Conservation (phyloP, 2,888 invertebrate species). For the Embidobia sp. region DNA sequence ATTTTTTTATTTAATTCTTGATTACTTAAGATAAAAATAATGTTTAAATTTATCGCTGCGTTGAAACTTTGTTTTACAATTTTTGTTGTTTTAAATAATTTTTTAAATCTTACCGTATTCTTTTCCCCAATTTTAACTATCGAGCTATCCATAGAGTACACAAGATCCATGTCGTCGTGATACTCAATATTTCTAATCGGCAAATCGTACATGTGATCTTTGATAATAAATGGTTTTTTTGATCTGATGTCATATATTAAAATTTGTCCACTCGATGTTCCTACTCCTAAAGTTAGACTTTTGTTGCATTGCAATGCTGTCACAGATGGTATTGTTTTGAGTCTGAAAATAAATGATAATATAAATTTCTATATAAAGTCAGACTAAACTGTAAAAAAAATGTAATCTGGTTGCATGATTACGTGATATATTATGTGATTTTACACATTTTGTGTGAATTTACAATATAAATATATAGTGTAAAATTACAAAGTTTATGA, state of each 20-base stretch:
- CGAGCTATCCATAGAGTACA: slow-evolving; percentile 94
- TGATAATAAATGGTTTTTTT: slow-evolving; percentile 92
- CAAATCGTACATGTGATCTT: slow-evolving; percentile 97
- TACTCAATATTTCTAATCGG: slow-evolving; percentile 95
- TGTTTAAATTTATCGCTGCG: too few relatives aligned
- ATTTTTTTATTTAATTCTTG: slow-evolving; percentile 20
- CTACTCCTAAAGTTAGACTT: slow-evolving; percentile 91
- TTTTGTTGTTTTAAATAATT: too few relatives aligned
- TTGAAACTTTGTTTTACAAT: too few relatives aligned
- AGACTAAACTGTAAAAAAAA: too few relatives aligned
- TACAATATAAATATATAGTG: too few relatives aligned
- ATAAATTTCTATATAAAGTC: too few relatives aligned
- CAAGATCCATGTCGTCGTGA: slow-evolving; percentile 89
- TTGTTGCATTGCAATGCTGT: slow-evolving; percentile 91
- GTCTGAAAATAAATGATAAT: slow-evolving; percentile 80
- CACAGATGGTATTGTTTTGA: slow-evolving; percentile 87
- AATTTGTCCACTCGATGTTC: slow-evolving; percentile 96
- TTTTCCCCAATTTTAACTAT: slow-evolving; percentile 96
- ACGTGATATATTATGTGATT: too few relatives aligned
- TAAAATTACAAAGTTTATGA: too few relatives aligned
- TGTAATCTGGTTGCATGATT: too few relatives aligned
- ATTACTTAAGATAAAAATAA: too few relatives aligned
- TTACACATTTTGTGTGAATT: too few relatives aligned
- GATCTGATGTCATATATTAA: slow-evolving; percentile 97
- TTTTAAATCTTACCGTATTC: slow-evolving; percentile 85